Evolutionary conservation across 2,888 invertebrate genomes (phyloP).

Genomic region (Drosophila affinis): DNA sequence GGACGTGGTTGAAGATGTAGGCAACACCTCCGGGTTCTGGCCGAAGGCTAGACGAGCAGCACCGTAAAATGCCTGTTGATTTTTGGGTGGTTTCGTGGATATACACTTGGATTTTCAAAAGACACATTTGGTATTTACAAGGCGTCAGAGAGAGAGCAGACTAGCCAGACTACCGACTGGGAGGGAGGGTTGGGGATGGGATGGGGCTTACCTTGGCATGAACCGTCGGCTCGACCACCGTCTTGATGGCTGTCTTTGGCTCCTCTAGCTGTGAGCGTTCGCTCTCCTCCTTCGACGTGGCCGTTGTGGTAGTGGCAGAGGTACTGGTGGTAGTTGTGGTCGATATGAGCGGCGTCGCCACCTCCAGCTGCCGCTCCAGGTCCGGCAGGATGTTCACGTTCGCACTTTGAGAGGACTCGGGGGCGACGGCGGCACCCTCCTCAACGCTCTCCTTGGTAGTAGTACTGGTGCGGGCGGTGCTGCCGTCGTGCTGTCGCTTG

Average conservation of each 20-base stretch:
- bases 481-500: conserved; percentile 60
- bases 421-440: conserved; percentile 55
- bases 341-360: conserved; percentile 75
- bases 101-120: conserved; percentile 76
- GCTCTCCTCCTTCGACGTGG: conserved; percentile 67
- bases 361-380: conserved; percentile 80
- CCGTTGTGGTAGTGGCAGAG: conserved; percentile 67
- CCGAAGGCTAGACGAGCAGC: conserved; percentile 86
- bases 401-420: conserved; percentile 41
- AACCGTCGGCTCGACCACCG: conserved; percentile 53
- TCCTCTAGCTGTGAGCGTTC: conserved; percentile 69
- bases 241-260: conserved; percentile 59
- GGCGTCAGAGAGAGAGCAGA: conserved; percentile 26
- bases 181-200: conserved; percentile 9
- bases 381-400: conserved; percentile 74
- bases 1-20: conserved; percentile 77
- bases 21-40: conserved; percentile 85
- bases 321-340: conserved; percentile 65
- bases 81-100: conserved; percentile 75
- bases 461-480: conserved; percentile 60
- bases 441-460: conserved; percentile 64
- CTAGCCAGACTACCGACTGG: conserved; percentile 37
- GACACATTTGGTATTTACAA: conserved; percentile 66
- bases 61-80: conserved; percentile 86
- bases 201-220: conserved; percentile 63